Evolutionary conservation across 2,888 invertebrate species (phyloP).

Genomic region (Lasioglossum oenotherae): DNA sequence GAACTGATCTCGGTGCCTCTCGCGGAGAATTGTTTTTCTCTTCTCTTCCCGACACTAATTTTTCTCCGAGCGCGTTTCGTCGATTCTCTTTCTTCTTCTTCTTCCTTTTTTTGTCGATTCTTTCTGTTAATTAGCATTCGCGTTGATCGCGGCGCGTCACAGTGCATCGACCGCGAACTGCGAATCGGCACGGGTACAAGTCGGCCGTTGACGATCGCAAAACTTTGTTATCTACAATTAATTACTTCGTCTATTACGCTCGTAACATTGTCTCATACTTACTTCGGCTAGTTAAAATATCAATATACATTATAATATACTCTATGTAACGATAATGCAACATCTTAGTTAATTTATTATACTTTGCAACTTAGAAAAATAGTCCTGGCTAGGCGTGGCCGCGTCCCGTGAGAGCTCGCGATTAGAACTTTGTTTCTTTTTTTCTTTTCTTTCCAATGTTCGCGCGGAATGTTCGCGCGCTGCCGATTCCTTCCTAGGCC

Average conservation of each 20-base stretch:
- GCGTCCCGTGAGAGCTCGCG: slow-evolving; percentile 72
- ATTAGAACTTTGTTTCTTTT: slow-evolving; percentile 26
- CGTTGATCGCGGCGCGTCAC: slow-evolving; percentile 47
- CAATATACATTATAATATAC: slow-evolving; percentile 81
- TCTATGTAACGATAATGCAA: slow-evolving; percentile 84
- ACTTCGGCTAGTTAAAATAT: slow-evolving; percentile 82
- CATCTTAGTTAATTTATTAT: slow-evolving; percentile 82
- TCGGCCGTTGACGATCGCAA: slow-evolving; percentile 40
- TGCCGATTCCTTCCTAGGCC: neutral
- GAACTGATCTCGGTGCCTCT: slow-evolving; percentile 21
- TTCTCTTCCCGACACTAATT: neutral
- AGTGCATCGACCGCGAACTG: slow-evolving; percentile 56
- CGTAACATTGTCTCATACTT: slow-evolving; percentile 78
- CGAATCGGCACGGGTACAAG: slow-evolving; percentile 58
- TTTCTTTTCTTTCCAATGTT: neutral
- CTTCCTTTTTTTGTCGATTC: neutral
- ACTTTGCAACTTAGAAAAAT: slow-evolving; percentile 84
- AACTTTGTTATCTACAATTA: slow-evolving; percentile 42
- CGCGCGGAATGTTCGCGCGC: neutral
- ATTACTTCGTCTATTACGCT: slow-evolving; percentile 67
- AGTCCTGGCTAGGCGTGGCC: slow-evolving; percentile 80
- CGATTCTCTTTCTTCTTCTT: slow-evolving; percentile 13
- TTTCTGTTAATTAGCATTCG: slow-evolving; percentile 37
- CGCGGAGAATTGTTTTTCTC: slow-evolving; percentile 6
- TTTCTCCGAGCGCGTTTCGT: slow-evolving; percentile 19